Percentiles rank a stretch among this genome's conserved stretches.
Conservation (phyloP, 2,888 invertebrate genomes). For the Rapana venosa region DNA sequence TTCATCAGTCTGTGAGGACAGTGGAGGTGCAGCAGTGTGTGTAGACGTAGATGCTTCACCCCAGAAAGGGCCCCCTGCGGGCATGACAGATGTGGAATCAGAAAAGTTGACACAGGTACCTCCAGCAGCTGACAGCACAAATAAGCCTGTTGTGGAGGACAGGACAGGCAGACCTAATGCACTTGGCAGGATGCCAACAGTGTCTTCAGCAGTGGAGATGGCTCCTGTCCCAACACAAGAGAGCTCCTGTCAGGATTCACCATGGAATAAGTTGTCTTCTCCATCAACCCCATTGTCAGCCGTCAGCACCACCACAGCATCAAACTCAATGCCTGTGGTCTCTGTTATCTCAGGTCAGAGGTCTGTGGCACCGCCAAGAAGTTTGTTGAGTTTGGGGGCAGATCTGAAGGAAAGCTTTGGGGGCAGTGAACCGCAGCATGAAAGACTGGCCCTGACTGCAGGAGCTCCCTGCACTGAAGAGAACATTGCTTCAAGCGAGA, state of each 20-base stretch:
- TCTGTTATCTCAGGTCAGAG: not conserved
- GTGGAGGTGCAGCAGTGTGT: not conserved
- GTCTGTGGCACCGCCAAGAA: not conserved
- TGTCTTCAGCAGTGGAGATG: not conserved
- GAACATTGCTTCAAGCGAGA: too few species aligned
- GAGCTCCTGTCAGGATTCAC: not conserved
- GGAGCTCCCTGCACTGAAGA: too few species aligned
- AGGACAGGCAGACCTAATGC: not conserved
- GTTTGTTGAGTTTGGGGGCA: not conserved
- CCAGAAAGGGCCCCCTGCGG: not conserved
- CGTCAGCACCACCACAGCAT: not conserved
- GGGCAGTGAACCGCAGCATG: not conserved
- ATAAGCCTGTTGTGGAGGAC: not conserved
- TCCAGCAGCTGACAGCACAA: not conserved
- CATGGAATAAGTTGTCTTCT: not conserved
- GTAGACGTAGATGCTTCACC: too few species aligned
- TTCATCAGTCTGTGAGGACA: not conserved
- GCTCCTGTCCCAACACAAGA: not conserved
- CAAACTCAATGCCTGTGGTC: not conserved
- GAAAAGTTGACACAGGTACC: not conserved
- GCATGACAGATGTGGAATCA: not conserved
- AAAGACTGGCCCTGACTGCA: not conserved
- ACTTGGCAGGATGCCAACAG: not conserved
- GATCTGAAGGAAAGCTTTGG: not conserved
- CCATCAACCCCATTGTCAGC: not conserved